Evolutionary conservation across 2,113 vertebrate species (phyloP), one percentile per base, ranked within the genome.

Genomic region (Alligator sinensis): DNA sequence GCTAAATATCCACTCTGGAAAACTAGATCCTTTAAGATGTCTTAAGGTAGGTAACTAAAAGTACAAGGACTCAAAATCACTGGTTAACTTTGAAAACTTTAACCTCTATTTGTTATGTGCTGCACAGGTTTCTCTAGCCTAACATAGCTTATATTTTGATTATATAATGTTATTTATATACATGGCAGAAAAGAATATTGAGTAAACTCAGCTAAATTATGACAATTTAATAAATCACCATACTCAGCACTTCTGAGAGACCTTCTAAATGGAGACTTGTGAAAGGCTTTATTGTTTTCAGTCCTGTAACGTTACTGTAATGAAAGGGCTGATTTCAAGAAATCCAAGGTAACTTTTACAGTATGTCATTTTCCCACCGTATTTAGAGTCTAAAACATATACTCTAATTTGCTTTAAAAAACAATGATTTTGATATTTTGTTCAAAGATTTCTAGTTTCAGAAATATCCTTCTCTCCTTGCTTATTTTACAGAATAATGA

Each of bases 401-500:
- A 78, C 75, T 59, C 90, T 92, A 55, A 72, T 63, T 91, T 96
- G 64, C 57, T 70, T 34, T 28, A 64, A 95, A 92, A 82, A 80
- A 7, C n/a, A 5, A 27, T 11, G 59, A 89, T 94, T 94, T 80
- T 38, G 64, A 28, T 12, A 18, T 59, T 80, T 94, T 74, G 28
- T 93, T 85, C 62, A 55, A 61, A 22, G 2, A 68, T 70, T 80
- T 61, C 59, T 91, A 95, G 19, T 88, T 91, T 95, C 77, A 84
- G 82, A 96, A 96, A 89, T 59, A 10, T 87, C 64, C 95, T 82
- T 83, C 86, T 89, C 34, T 87, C 47, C 84, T 95, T 61, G 6
- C 66, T 96, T 96, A 60, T 80, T 96, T 91, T 28, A 61, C 76
- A 94, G 82, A 95, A 95, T 86, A 94, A 84, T 79, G 70, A 96